These are phyloP conservation scores for Drosophila saltans DNA, from an alignment of 1,140 invertebrate species.

Conservation along the genomic window DNA sequence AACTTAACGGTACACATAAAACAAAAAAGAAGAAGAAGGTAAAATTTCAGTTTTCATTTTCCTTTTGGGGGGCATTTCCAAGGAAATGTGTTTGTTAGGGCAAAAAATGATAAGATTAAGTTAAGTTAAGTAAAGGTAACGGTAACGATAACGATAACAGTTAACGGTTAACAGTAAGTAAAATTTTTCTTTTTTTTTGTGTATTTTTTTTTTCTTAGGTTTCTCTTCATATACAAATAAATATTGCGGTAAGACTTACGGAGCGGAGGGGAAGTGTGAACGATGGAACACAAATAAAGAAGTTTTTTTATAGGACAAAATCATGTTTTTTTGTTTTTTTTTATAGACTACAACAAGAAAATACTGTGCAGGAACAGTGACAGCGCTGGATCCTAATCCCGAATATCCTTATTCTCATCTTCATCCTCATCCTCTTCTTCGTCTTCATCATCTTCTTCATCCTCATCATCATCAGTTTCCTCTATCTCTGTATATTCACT, in stretches of 20 bases:
- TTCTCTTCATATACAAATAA: constrained; percentile 27
- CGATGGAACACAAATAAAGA: constrained; percentile 79
- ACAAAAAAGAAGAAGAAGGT: constrained; percentile 46
- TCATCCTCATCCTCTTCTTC: neutral
- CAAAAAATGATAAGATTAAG: constrained; percentile 46
- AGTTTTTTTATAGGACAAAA: constrained; percentile 48
- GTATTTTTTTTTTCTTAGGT: constrained; percentile 24
- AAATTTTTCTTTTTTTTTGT: constrained; percentile 28
- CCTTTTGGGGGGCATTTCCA: constrained; percentile 1
- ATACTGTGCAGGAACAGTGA: constrained; percentile 56
- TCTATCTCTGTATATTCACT: constrained; percentile 60
- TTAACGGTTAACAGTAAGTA: constrained; percentile 64
- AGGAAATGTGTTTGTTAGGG: constrained; percentile 38
- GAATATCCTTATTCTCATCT: neutral
- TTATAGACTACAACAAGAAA: constrained; percentile 52
- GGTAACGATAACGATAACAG: constrained; percentile 51
- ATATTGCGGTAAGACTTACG: constrained; percentile 61
- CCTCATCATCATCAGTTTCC: constrained; percentile 41
- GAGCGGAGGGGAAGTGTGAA: constrained; percentile 75
- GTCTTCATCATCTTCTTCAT: constrained; percentile 41
- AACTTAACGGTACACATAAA: constrained; percentile 58
- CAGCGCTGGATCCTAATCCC: constrained; percentile 26
- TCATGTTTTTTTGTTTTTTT: constrained; percentile 28
- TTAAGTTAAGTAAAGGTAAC: constrained; percentile 49
- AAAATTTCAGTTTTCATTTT: constrained; percentile 10